Evolutionary conservation across 2,113 vertebrate species (phyloP).

Genomic region (Mohoua ochrocephala): DNA sequence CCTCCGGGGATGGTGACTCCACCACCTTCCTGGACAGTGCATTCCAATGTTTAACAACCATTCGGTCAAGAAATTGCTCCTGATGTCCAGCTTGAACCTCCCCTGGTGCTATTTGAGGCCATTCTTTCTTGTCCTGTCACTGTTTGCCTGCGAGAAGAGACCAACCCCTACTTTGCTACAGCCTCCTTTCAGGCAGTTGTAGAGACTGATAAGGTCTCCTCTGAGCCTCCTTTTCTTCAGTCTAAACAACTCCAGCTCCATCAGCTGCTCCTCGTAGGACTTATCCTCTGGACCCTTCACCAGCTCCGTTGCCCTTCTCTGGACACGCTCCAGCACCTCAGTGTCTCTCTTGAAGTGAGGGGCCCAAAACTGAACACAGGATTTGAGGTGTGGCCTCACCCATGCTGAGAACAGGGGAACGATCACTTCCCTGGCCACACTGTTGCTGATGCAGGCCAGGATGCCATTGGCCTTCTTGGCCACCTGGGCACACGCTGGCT

Average conservation of each 20-base stretch:
- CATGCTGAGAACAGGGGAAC: background rate
- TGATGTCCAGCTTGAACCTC: background rate
- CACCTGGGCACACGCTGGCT: background rate
- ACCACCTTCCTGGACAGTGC: background rate
- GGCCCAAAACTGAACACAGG: background rate
- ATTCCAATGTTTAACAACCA: background rate
- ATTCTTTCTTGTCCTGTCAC: background rate
- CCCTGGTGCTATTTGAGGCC: background rate
- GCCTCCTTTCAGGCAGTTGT: background rate
- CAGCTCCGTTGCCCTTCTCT: accelerated
- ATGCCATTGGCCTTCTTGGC: background rate
- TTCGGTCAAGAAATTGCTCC: background rate
- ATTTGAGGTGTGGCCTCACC: background rate
- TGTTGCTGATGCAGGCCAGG: background rate
- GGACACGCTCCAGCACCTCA: background rate
- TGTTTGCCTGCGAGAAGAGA: background rate
- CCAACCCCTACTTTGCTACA: background rate
- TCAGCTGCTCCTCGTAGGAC: background rate
- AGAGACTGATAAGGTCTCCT: background rate
- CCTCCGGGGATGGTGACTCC: background rate
- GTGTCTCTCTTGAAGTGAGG: background rate
- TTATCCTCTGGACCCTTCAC: background rate
- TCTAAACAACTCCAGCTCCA: background rate
- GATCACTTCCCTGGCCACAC: background rate
- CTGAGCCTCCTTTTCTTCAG: background rate